Evolutionary conservation across 2,888 invertebrate genomes (phyloP).

Genomic region (Drosophila testacea): DNA sequence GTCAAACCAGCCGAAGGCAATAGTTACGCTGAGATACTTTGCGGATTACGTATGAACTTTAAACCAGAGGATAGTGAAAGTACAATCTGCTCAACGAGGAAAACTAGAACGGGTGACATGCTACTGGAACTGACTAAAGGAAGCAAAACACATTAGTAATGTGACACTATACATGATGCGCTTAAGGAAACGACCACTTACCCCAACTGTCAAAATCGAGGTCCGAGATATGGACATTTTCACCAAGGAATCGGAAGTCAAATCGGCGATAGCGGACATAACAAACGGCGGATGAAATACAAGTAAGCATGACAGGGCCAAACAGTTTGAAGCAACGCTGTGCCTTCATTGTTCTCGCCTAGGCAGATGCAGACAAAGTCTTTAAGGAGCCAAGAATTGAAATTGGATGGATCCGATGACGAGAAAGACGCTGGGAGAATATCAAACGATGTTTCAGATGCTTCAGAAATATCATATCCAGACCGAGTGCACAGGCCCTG

Average conservation of each 20-base stretch:
- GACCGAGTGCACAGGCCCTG: background rate
- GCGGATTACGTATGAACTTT: background rate
- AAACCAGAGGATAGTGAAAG: background rate
- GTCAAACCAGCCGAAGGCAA: slow-evolving; percentile 3
- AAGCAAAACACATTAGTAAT: background rate
- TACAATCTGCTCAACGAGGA: background rate
- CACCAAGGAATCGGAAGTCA: background rate
- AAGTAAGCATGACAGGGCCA: background rate
- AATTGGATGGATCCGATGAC: slow-evolving; percentile 2
- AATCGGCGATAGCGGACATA: background rate
- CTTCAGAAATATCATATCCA: background rate
- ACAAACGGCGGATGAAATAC: background rate
- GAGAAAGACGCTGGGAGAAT: background rate
- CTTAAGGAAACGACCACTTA: background rate
- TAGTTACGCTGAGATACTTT: background rate
- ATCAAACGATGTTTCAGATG: slow-evolving; percentile 5
- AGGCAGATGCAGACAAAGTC: background rate
- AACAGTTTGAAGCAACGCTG: background rate
- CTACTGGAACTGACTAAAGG: slow-evolving; percentile 1
- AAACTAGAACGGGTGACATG: background rate
- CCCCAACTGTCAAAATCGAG: background rate
- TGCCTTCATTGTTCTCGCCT: background rate
- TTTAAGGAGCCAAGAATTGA: background rate
- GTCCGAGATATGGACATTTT: background rate
- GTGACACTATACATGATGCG: background rate